A percentile compares a stretch with the other conserved stretches of the same genome.
phyloP scores from a whole-genome alignment of 2,113 vertebrate species.

The Falco punctatus region DNA sequence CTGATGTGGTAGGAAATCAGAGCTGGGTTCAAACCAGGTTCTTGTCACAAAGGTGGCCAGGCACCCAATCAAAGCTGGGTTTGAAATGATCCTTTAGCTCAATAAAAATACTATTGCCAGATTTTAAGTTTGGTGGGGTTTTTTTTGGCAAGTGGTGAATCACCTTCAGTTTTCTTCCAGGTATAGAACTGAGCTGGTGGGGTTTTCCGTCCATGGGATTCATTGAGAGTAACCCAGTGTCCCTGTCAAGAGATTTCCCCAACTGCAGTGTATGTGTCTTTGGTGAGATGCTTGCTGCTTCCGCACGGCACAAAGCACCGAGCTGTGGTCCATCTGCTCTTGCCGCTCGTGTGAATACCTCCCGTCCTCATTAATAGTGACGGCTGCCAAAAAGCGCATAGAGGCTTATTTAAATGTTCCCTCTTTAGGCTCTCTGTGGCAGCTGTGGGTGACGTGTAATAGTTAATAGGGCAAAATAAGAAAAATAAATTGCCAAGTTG shows the following conservation, averaged over 20 bases:
- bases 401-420: neutral
- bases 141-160: neutral
- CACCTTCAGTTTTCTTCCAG: neutral
- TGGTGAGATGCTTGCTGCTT: neutral
- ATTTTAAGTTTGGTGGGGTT: neutral
- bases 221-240: neutral
- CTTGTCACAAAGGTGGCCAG: neutral
- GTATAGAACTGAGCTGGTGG: neutral
- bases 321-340: neutral
- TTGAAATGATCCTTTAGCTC: neutral
- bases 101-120: neutral
- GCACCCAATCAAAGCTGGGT: neutral
- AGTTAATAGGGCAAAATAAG: constrained; percentile 26
- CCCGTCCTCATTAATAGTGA: neutral
- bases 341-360: neutral
- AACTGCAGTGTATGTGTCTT: fast-evolving
- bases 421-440: constrained; percentile 1
- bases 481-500: constrained; percentile 10
- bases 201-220: neutral
- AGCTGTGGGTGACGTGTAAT: constrained; percentile 22
- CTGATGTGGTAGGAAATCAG: neutral
- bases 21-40: neutral
- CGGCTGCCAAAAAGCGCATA: neutral
- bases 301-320: neutral
- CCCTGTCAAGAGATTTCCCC: neutral